Evolutionary conservation across 2,888 invertebrate genomes (phyloP), one percentile per base, ranked within the genome.

Genomic region (Nebria brevicollis): DNA sequence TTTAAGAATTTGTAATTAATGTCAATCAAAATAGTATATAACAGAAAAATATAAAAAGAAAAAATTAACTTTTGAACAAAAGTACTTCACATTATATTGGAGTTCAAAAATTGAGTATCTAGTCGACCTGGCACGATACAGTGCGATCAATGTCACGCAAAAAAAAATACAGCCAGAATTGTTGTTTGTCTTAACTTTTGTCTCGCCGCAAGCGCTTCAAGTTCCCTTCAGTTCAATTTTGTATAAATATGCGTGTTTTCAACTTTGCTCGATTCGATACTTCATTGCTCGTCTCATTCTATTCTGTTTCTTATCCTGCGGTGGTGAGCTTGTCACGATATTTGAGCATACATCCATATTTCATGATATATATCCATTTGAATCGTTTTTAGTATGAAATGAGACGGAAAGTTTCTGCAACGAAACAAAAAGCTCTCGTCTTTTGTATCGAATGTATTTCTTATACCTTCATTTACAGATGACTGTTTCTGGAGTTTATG

Each of bases 311-410:
- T 54, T 54, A 8, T 54, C 54, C 54, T 42, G 73, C 15, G 43
- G 73, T 73, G 15, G 1, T 73, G 75, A 68, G 74, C 43, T 66
- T 75, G 73, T 79, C 66, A 75, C 75, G 79, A 79, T 79, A 79
- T 79, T 74, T 79, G 79, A 79, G 75, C 79, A 79, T 66, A 79
- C 79, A 79, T 79, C 74, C 79, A 79, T 79, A 79, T 79, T 79
- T 79, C 79, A 79, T 79, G 79, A 68, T 43, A 26, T 79, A 66
- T 79, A 79, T 74, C 79, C 75, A 79, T 79, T 79, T 79, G 75
- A 79, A 75, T 79, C 79, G 79, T 79, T 79, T 79, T 75, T 78
- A 65, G 65, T 78, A 73, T 73, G 73, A 78, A 78, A 72, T 78
- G 73, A 78, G 78, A 78, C 72, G 42, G 78, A 78, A 78, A 78